Evolutionary conservation across 64 coral and sea anemone species (phyloP).

Genomic region (Montipora sp.): DNA sequence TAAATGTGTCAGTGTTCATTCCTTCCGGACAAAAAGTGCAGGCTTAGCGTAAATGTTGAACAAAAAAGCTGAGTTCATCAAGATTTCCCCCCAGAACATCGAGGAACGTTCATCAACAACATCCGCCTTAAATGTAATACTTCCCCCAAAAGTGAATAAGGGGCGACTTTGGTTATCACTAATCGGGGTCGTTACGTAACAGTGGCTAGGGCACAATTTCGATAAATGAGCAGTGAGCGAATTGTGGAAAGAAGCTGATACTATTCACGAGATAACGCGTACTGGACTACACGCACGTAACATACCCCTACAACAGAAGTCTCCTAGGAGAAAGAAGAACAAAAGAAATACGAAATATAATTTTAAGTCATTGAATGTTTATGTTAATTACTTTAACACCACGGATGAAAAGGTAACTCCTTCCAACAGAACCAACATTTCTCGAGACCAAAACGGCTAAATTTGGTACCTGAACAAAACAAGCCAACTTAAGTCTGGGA

Average conservation of each 20-base stretch:
- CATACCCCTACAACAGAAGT: not conserved
- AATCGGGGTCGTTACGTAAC: too few relatives aligned
- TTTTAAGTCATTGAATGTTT: not conserved
- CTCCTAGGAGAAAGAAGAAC: not conserved
- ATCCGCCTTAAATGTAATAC: not conserved
- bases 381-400: too few relatives aligned
- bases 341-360: not conserved
- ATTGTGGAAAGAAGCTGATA: not conserved
- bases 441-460: too few relatives aligned
- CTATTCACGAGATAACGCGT: not conserved
- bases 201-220: too few relatives aligned
- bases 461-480: too few relatives aligned
- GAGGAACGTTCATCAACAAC: not conserved
- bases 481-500: too few relatives aligned
- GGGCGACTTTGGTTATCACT: too few relatives aligned
- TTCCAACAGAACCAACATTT: too few relatives aligned
- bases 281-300: not conserved
- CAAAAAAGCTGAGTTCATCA: not conserved
- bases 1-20: slow-evolving; percentile 3
- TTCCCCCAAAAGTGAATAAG: too few relatives aligned
- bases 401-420: too few relatives aligned
- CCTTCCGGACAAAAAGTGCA: not conserved
- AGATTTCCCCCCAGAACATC: not conserved
- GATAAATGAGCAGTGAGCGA: too few relatives aligned
- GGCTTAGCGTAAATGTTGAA: not conserved